Evolutionary conservation across 2,113 vertebrate genomes (phyloP).

Genomic region (Turdus rufiventris): DNA sequence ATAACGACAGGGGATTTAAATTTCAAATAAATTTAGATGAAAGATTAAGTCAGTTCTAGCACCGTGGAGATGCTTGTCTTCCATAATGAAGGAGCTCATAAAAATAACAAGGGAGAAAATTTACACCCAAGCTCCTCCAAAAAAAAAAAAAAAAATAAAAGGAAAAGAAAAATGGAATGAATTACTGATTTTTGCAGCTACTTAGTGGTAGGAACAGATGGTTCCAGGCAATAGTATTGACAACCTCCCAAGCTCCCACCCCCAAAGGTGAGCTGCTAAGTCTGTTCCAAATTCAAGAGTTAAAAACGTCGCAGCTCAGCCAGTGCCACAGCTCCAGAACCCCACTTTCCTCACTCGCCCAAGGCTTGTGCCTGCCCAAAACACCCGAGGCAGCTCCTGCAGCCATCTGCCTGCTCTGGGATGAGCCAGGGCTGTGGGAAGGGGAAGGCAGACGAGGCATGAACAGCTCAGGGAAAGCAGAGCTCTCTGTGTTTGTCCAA

Average conservation of each 20-base stretch:
- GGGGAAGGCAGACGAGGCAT: not conserved
- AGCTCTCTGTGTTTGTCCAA: not conserved
- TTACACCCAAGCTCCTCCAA: not conserved
- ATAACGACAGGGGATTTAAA: not conserved
- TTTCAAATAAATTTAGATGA: not conserved
- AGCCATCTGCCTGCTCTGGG: accelerated
- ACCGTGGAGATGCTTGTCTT: not conserved
- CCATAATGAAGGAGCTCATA: not conserved
- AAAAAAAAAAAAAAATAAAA: not conserved
- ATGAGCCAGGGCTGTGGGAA: accelerated
- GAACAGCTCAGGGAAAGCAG: not conserved
- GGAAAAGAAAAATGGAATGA: not conserved
- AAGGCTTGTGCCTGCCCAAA: not conserved
- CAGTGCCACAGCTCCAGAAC: not conserved
- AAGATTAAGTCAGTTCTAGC: not conserved
- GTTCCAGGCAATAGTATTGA: slow-evolving; percentile 47
- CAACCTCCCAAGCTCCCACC: slow-evolving; percentile 43
- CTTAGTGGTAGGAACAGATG: slow-evolving; percentile 45
- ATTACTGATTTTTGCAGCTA: slow-evolving; percentile 35
- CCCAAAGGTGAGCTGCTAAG: slow-evolving; percentile 49
- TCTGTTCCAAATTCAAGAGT: slow-evolving; percentile 20
- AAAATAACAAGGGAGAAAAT: slow-evolving; percentile 5
- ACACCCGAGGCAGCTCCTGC: accelerated
- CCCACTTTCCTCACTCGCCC: accelerated
- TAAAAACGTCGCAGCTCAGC: not conserved